Evolutionary conservation across 2,113 vertebrate genomes (phyloP).

Genomic region (Mugil cephalus): DNA sequence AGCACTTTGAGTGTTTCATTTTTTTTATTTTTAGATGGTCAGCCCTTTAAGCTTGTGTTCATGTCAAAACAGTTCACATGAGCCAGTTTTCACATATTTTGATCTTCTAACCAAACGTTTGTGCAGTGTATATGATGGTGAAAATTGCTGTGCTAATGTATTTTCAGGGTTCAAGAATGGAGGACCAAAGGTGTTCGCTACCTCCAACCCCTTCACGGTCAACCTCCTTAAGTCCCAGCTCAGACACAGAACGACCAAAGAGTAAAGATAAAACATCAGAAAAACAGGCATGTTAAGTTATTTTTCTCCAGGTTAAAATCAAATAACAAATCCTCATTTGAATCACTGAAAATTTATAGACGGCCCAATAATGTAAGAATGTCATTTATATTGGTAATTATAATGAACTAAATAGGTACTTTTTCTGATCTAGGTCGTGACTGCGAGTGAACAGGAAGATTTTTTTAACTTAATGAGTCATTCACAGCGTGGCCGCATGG

Average conservation of each 20-base stretch:
- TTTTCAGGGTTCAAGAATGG: constrained; percentile 76
- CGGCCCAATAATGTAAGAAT: not conserved
- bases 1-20: too few species aligned
- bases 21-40: too few species aligned
- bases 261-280: constrained; percentile 41
- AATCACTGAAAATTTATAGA: not conserved
- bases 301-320: not conserved
- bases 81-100: not conserved
- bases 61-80: constrained; percentile 4
- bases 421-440: constrained; percentile 30
- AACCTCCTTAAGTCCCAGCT: constrained; percentile 68
- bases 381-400: not conserved
- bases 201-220: constrained; percentile 51
- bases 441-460: constrained; percentile 78
- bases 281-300: constrained; percentile 45
- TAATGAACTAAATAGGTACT: not conserved
- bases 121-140: too few species aligned
- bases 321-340: not conserved
- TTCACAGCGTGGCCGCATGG: constrained; percentile 84
- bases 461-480: constrained; percentile 86
- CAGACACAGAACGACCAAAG: constrained; percentile 49
- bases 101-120: too few species aligned
- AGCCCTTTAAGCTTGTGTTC: not conserved
- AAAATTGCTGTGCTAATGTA: not conserved
- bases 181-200: constrained; percentile 77